Evolutionary conservation across 1,140 invertebrate genomes (phyloP), one percentile per base, ranked within the genome.

Genomic region (Brachionus calyciflorus): DNA sequence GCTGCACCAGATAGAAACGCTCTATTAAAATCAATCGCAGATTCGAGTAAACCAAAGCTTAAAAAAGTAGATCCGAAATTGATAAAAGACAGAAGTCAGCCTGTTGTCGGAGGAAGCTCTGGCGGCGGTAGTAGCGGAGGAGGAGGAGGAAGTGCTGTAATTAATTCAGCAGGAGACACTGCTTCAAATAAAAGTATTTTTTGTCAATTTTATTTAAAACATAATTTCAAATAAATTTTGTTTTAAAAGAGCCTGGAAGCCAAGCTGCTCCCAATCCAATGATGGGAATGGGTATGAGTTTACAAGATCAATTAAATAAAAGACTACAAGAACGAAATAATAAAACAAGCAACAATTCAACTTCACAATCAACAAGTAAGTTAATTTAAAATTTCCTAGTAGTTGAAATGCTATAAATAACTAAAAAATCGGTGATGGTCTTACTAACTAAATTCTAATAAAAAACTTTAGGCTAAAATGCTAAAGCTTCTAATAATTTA

Each of bases 301-400:
- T 65, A 14, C 60, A 65, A 65, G 60, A 65, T 44, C 60, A 65
- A 65, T 24, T 65, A 44, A 26, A 37, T 14, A 65, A 28, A 44
- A 19, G 60, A n/a, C 12, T 65, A 24, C 60, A 65, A 40, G 60
- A 65, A 44, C 41, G 60, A 44, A 65, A 65, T 46, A 37, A 41
- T n/a, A n/a, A n/a, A n/a, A n/a, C n/a, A 44, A 7, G 37, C 0
- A 44, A 44, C 17, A 65, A 41, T 65, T 14, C 40, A 46, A 4
- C 55, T 9, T 12, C 14, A 60, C 55, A 60, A 37, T 55, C 53
- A 28, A 55, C 28, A 24, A 55, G 53, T 55, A 55, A 28, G 53
- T 55, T n/a, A 21, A 21, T 28, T 30, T 33, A n/a, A n/a, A n/a
- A n/a, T 53, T 53, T 21, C 28, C 21, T 24, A 21, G 12, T 1